These are phyloP conservation scores for Brachymystax lenok DNA, from an alignment of 2,797 vertebrate genomes.

Conservation along the genomic window DNA sequence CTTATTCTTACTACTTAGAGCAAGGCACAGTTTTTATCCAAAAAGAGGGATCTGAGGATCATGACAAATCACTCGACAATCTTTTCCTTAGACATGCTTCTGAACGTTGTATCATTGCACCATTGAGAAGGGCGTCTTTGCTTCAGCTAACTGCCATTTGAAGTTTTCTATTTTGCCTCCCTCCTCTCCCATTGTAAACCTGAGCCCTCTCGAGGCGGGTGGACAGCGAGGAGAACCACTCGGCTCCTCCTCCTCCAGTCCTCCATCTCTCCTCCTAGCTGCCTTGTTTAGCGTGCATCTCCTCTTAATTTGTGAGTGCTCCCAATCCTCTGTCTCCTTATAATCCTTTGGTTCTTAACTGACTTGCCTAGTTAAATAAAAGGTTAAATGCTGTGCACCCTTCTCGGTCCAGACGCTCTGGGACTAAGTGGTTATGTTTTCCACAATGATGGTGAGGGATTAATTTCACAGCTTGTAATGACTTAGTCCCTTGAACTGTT, in stretches of 20 bases:
- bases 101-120: slow-evolving; percentile 25
- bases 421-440: slow-evolving; percentile 62
- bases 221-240: slow-evolving; percentile 34
- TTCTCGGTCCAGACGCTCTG: slow-evolving; percentile 57
- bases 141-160: slow-evolving; percentile 41
- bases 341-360: slow-evolving; percentile 37
- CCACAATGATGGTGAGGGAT: slow-evolving; percentile 54
- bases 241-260: slow-evolving; percentile 41
- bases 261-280: slow-evolving; percentile 34
- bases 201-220: slow-evolving; percentile 56
- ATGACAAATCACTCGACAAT: slow-evolving; percentile 40
- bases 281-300: slow-evolving; percentile 58
- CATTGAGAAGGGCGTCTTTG: slow-evolving; percentile 15
- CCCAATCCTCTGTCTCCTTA: slow-evolving; percentile 60
- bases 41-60: slow-evolving; percentile 43
- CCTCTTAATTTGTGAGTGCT: slow-evolving; percentile 61
- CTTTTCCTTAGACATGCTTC: slow-evolving; percentile 23
- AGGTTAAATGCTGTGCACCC: slow-evolving; percentile 31
- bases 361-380: no score
- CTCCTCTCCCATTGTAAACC: slow-evolving; percentile 55
- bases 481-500: slow-evolving; percentile 55
- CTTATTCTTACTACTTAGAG: slow-evolving; percentile 33
- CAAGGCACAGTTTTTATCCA: slow-evolving; percentile 28
- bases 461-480: slow-evolving; percentile 58
- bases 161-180: slow-evolving; percentile 42